These are phyloP conservation scores for Rosalia funebris DNA, from an alignment of 2,888 invertebrate genomes.

Conservation along the genomic window DNA sequence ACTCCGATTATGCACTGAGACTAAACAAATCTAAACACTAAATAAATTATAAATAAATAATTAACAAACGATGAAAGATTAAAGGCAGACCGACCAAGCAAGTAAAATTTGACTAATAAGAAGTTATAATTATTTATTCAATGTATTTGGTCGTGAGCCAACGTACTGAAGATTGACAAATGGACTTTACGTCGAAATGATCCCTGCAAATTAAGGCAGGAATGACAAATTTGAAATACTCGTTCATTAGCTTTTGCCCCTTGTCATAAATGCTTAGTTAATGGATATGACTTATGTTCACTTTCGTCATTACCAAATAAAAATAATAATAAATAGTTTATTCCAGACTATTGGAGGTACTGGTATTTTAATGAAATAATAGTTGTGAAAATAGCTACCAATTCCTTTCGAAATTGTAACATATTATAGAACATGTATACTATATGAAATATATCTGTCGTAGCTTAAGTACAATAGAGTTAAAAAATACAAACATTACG, in stretches of 20 bases:
- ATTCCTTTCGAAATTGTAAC: too few relatives aligned
- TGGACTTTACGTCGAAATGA: constrained; percentile 17
- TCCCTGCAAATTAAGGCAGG: constrained; percentile 20
- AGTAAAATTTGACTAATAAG: constrained; percentile 30
- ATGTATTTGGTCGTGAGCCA: constrained; percentile 21
- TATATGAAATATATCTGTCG: too few relatives aligned
- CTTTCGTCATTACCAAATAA: too few relatives aligned
- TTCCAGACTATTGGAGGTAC: too few relatives aligned
- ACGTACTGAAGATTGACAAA: constrained; percentile 24
- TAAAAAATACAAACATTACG: too few relatives aligned
- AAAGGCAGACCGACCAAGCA: constrained; percentile 27
- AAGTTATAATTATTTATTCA: constrained; percentile 19
- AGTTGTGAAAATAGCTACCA: too few relatives aligned
- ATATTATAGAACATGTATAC: too few relatives aligned
- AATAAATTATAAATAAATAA: constrained; percentile 34
- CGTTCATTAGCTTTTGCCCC: constrained; percentile 9
- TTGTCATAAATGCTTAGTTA: too few relatives aligned
- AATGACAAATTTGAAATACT: constrained; percentile 21
- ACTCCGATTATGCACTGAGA: constrained; percentile 18
- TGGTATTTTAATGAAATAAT: too few relatives aligned
- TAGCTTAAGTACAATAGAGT: too few relatives aligned
- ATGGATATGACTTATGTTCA: too few relatives aligned
- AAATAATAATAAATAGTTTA: too few relatives aligned
- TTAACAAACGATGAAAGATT: constrained; percentile 28
- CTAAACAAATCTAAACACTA: constrained; percentile 33